A percentile compares a stretch with the other conserved stretches of the same genome.
phyloP scores from a whole-genome alignment of 1,140 invertebrate species.

The Psilanteris sp. region DNA sequence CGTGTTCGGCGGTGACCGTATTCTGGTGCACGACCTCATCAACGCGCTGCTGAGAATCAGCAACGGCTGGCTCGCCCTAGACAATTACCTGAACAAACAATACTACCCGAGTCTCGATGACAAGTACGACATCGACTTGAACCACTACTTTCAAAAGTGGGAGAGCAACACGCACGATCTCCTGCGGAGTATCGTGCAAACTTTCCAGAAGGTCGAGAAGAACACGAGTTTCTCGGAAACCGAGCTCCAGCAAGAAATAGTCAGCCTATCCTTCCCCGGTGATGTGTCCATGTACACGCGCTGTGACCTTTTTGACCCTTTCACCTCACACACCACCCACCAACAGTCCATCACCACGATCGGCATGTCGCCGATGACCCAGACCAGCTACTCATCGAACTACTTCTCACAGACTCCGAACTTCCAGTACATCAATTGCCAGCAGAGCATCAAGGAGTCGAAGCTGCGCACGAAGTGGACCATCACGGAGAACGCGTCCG shows the following conservation, averaged over 20 bases:
- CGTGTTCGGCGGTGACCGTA: constrained; percentile 68
- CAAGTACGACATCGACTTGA: constrained; percentile 67
- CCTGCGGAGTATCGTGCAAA: constrained; percentile 67
- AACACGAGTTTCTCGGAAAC: constrained; percentile 17
- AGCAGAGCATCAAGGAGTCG: constrained; percentile 66
- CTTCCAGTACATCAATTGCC: constrained; percentile 49
- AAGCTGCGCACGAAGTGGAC: constrained; percentile 74
- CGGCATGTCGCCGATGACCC: constrained; percentile 15
- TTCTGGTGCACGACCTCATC: constrained; percentile 70
- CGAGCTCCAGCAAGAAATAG: constrained; percentile 34
- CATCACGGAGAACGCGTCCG: constrained; percentile 66
- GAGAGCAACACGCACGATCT: constrained; percentile 69
- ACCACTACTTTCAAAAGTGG: constrained; percentile 69
- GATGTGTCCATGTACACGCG: constrained; percentile 72
- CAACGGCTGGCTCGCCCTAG: constrained; percentile 75
- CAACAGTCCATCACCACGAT: constrained; percentile 4
- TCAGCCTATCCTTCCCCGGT: constrained; percentile 69
- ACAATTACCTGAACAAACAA: constrained; percentile 75
- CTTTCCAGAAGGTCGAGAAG: constrained; percentile 67
- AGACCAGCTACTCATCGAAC: constrained; percentile 8
- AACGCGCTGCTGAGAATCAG: constrained; percentile 72
- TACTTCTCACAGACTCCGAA: constrained; percentile 50
- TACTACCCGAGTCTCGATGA: constrained; percentile 68
- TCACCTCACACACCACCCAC: background rate
- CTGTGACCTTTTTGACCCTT: constrained; percentile 66